Evolutionary conservation across 2,888 invertebrate species (phyloP), one percentile per base, ranked within the genome.

Genomic region (Drosophila mercatorum): DNA sequence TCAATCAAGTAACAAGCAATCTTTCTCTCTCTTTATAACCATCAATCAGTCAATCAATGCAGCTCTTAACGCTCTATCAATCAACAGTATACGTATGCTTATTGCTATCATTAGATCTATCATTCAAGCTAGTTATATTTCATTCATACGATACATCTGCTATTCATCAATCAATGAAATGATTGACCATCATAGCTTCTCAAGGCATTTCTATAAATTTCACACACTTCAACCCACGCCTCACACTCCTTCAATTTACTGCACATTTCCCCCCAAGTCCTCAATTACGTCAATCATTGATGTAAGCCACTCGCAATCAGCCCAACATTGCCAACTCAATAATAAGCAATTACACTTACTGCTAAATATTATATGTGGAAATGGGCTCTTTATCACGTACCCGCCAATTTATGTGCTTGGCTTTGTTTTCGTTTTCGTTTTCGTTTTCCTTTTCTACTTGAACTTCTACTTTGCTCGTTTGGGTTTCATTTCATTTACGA

Each of bases 241-340:
- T 28, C 8, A 3, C 1, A 22, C 2, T 22, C 22, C 22, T 22
- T 22, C 22, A 22, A 22, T 12, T 53, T n/a, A 5, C 53, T 40
- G n/a, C 17, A 17, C 12, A 36, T 53, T 14, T 53, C n/a, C n/a
- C n/a, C 10, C 26, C 4, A 26, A 36, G 17, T 3, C 4, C 8
- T 26, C 26, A 31, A 5, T 57, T 58, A 34, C 46, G n/a, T 36
- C 57, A 58, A 58, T 46, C 57, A 46, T 26, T 26, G 41, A 41
- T 41, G 40, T 17, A 17, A 43, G 10, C 17, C 17, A 31, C 3
- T 40, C 47, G 60, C 31, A 60, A 76, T 76, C 70, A 68, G 49
- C 52, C 52, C 31, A 56, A 69, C 63, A 65, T 63, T 67, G 74
- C 69, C 83, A 86, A 83, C 74, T 58, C 26, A 66, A 86, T 79